A percentile compares a stretch with the other conserved stretches of the same genome.
Evolutionary conservation across 2,113 vertebrate genomes (phyloP).

Genomic region (Cinclus cinclus): DNA sequence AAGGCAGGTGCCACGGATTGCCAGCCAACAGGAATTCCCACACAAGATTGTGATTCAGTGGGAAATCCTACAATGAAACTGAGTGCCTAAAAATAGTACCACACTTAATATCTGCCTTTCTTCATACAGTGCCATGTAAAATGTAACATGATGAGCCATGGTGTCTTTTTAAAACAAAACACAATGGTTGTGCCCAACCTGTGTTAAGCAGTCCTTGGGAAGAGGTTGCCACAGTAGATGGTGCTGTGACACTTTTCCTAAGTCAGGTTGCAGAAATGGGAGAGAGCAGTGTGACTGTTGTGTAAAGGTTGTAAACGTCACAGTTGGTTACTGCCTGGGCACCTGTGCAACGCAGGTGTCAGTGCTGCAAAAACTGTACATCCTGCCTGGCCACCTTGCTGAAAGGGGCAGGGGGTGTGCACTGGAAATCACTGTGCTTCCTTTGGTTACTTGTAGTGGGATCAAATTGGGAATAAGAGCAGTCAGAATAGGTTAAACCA

Average conservation of each 20-base stretch:
- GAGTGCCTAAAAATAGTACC: background rate
- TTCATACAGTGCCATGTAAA: background rate
- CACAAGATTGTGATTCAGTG: rapidly evolving
- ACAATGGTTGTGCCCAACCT: background rate
- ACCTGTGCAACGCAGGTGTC: conserved; percentile 25
- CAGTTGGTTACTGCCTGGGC: conserved; percentile 31
- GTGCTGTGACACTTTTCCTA: conserved; percentile 3
- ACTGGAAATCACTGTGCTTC: background rate
- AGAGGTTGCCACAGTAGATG: conserved; percentile 68
- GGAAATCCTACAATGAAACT: background rate
- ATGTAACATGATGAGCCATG: background rate
- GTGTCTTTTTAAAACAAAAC: background rate
- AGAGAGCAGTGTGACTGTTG: conserved; percentile 32
- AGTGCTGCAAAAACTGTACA: background rate
- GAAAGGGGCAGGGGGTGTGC: rapidly evolving
- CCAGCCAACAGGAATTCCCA: background rate
- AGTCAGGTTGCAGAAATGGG: background rate
- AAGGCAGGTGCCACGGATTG: background rate
- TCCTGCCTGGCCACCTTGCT: background rate
- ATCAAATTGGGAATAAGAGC: background rate
- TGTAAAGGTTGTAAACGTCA: conserved; percentile 66
- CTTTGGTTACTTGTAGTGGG: background rate
- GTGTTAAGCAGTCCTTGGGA: background rate
- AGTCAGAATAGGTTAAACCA: background rate
- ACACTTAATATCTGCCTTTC: background rate